Percentiles rank a stretch among this genome's conserved stretches.
phyloP scores from a whole-genome alignment of 2,113 vertebrate genomes.

The Galemys pyrenaicus region DNA sequence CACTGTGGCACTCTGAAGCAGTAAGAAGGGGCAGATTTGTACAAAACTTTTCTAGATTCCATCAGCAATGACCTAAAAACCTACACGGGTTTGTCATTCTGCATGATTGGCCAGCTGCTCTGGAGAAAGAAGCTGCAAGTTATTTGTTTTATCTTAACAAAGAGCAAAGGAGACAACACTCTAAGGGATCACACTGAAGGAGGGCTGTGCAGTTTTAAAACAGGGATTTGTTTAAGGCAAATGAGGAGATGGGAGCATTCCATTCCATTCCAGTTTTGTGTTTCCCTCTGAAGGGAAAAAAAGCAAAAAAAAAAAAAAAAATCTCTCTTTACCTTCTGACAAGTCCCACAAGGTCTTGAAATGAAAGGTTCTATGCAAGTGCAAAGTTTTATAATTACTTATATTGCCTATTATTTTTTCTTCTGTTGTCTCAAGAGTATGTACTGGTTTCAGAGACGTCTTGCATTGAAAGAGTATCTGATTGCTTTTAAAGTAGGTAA shows the following conservation, averaged over 20 bases:
- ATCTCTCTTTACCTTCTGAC: constrained; percentile 59
- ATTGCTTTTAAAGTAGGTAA: constrained; percentile 77
- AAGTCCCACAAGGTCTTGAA: constrained; percentile 71
- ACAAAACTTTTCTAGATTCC: constrained; percentile 78
- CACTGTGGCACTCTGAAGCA: constrained; percentile 78
- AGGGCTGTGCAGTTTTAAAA: background rate
- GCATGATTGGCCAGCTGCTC: background rate
- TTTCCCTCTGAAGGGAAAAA: constrained; percentile 60
- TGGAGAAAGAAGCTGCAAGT: constrained; percentile 12
- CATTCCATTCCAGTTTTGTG: constrained; percentile 10
- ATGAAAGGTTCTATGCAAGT: constrained; percentile 79
- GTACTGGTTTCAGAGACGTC: constrained; percentile 72
- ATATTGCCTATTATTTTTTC: constrained; percentile 40
- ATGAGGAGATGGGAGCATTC: background rate
- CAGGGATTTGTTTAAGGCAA: constrained; percentile 32
- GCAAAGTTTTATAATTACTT: constrained; percentile 71
- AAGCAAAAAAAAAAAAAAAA: background rate
- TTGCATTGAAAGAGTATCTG: constrained; percentile 72
- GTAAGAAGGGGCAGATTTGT: constrained; percentile 79
- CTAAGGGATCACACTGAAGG: background rate
- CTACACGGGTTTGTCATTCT: background rate
- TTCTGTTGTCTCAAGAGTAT: constrained; percentile 68
- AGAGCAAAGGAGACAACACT: background rate
- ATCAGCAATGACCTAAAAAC: constrained; percentile 63
- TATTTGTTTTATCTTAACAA: constrained; percentile 32